Evolutionary conservation across 2,888 invertebrate genomes (phyloP).

Genomic region (Gandaritis pyraliata): DNA sequence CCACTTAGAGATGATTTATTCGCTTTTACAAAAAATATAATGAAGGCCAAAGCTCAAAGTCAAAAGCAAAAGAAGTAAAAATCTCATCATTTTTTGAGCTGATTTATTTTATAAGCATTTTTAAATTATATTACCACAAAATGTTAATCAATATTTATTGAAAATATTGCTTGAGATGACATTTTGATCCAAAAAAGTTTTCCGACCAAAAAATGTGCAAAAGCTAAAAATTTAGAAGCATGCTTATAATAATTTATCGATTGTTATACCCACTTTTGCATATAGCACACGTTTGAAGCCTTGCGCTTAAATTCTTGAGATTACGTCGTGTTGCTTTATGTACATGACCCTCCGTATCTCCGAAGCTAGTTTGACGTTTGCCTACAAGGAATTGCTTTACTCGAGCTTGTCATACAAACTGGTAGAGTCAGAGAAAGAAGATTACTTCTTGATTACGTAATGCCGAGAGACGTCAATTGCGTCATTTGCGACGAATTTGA

Average conservation of each 20-base stretch:
- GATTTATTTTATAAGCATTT: too few species aligned
- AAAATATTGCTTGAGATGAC: too few species aligned
- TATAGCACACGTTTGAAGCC: too few species aligned
- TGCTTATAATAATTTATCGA: too few species aligned
- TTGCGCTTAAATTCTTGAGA: not conserved
- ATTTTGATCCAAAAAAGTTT: too few species aligned
- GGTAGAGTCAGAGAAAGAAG: slow-evolving; percentile 4
- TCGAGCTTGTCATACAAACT: not conserved
- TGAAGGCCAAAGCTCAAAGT: slow-evolving; percentile 45
- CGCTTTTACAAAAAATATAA: slow-evolving; percentile 56
- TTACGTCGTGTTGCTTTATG: not conserved
- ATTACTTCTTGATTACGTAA: slow-evolving; percentile 37
- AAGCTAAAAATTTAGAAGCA: too few species aligned
- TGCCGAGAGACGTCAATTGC: slow-evolving; percentile 23
- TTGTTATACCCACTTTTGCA: too few species aligned
- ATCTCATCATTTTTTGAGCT: too few species aligned
- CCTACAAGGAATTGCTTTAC: not conserved
- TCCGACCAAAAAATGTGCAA: too few species aligned
- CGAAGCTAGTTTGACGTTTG: not conserved
- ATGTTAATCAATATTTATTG: too few species aligned
- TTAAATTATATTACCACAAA: too few species aligned
- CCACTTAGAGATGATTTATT: slow-evolving; percentile 63
- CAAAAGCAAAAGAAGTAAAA: too few species aligned
- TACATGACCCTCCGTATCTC: not conserved
- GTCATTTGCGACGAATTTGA: slow-evolving; percentile 14